These are phyloP conservation scores for Oplegnathus fasciatus DNA, from an alignment of 2,113 vertebrate genomes.

Conservation along the genomic window DNA sequence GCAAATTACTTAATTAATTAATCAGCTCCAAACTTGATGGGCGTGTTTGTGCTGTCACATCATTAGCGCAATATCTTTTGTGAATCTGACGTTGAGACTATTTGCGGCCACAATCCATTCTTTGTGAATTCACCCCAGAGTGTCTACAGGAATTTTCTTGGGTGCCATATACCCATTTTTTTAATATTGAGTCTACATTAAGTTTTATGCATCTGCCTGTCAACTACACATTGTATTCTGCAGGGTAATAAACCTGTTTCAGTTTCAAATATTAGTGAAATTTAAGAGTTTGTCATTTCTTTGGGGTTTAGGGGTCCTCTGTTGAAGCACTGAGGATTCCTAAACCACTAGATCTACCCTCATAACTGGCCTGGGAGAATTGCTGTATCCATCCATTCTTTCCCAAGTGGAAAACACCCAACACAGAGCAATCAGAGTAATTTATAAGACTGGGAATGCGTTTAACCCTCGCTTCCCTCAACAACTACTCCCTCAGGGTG, in stretches of 20 bases:
- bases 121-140: no score
- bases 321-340: neutral
- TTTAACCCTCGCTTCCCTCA: slow-evolving; percentile 11
- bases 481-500: neutral
- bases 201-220: no score
- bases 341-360: neutral
- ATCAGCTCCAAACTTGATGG: no score
- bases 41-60: no score
- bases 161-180: no score
- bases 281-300: neutral
- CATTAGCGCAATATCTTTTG: no score
- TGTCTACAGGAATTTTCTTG: no score
- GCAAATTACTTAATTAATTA: no score
- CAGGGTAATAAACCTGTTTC: neutral
- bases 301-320: neutral
- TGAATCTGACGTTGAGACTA: no score
- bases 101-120: no score
- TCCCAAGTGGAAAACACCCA: slow-evolving; percentile 4
- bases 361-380: neutral
- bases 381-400: neutral
- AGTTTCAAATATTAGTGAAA: neutral
- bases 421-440: neutral
- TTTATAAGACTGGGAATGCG: neutral
- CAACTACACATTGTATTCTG: neutral
- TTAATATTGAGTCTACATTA: no score